Evolutionary conservation across 2,888 invertebrate species (phyloP).

Genomic region (Brachylomia viminalis): DNA sequence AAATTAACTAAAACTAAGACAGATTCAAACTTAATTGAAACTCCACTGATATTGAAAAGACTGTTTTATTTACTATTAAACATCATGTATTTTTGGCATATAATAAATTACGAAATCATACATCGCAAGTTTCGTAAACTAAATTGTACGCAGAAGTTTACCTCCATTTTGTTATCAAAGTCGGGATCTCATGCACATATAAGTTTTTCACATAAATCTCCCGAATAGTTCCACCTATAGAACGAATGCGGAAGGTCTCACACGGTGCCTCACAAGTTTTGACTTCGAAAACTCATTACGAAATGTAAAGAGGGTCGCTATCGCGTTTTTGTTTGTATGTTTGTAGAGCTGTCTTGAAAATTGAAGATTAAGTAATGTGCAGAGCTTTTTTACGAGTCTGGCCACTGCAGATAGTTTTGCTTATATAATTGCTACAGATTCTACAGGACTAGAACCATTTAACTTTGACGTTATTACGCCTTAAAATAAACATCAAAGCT

Average conservation of each 20-base stretch:
- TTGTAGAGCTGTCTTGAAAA: neutral
- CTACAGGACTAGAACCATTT: neutral
- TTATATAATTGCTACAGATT: neutral
- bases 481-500: neutral
- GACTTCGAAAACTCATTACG: conserved; percentile 46
- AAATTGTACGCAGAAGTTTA: conserved; percentile 15
- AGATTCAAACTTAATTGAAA: too few species aligned
- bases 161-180: conserved; percentile 36
- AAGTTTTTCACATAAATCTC: conserved; percentile 42
- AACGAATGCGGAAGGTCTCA: conserved; percentile 4
- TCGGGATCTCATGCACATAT: conserved; percentile 4
- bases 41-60: too few species aligned
- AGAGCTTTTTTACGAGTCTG: neutral
- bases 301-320: conserved; percentile 13
- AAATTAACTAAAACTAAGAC: too few species aligned
- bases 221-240: conserved; percentile 28
- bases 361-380: neutral
- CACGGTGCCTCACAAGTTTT: conserved; percentile 22
- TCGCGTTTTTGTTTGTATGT: neutral
- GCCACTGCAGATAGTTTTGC: neutral
- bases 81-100: neutral
- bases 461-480: neutral
- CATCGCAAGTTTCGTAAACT: conserved; percentile 12
- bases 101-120: conserved; percentile 1
- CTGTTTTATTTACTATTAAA: neutral